A percentile compares a stretch with the other conserved stretches of the same genome.
Evolutionary conservation across 2,797 vertebrate species (phyloP).

Genomic region (Natrix natrix): DNA sequence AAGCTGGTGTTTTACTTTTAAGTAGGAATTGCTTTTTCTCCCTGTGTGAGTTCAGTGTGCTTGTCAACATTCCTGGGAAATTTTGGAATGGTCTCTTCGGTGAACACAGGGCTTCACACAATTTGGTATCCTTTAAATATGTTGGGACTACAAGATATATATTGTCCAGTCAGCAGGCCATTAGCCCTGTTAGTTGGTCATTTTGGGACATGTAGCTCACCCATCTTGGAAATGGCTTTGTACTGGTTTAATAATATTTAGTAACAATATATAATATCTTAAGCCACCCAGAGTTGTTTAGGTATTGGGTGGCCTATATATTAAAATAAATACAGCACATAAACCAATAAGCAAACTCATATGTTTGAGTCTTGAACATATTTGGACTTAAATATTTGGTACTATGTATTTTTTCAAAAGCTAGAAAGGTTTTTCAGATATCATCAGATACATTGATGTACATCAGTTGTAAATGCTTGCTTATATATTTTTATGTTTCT

Average conservation of each 20-base stretch:
- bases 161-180: neutral
- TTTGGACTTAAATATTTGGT: neutral
- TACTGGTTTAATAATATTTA: neutral
- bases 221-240: neutral
- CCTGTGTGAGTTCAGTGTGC: neutral
- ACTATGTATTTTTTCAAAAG: neutral
- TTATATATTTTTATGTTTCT: conserved; percentile 35
- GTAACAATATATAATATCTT: neutral
- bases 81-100: neutral
- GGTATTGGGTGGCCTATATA: neutral
- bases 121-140: neutral
- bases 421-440: neutral
- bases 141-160: neutral
- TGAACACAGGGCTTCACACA: neutral
- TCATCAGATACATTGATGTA: neutral
- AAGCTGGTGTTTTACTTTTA: neutral
- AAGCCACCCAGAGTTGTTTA: neutral
- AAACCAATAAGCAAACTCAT: neutral
- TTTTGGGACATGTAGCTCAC: neutral
- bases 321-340: neutral
- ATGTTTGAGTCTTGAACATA: neutral
- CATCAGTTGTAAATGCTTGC: conserved; percentile 15
- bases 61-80: neutral
- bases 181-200: neutral
- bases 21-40: neutral